Percentiles rank a stretch among this genome's conserved stretches.
Evolutionary conservation across 2,888 invertebrate species (phyloP).

Genomic region (Caenorhabditis doughertyi): DNA sequence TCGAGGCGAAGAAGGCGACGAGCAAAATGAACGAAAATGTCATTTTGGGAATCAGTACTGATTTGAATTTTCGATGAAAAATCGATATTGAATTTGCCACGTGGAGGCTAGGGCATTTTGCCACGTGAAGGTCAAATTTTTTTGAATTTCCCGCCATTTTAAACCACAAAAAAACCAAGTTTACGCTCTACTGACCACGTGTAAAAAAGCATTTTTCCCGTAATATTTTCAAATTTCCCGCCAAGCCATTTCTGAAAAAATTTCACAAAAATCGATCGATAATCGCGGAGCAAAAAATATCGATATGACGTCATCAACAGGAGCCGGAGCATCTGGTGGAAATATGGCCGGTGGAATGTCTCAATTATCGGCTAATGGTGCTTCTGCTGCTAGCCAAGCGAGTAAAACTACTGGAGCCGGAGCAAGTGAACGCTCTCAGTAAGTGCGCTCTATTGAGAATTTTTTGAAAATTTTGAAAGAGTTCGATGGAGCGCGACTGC

Average conservation of each 20-base stretch:
- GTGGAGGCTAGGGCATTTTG: neutral
- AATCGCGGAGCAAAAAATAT: neutral
- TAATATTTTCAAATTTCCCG: neutral
- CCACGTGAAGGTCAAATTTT: neutral
- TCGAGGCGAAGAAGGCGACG: slow-evolving; percentile 15
- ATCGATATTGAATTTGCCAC: slow-evolving; percentile 5
- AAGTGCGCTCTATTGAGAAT: neutral
- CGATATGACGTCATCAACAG: neutral
- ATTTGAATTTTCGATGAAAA: neutral
- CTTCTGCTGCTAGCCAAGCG: no score
- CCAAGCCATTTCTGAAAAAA: neutral
- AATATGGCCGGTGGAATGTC: neutral
- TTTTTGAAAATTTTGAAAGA: no score
- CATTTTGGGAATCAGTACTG: neutral
- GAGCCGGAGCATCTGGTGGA: neutral
- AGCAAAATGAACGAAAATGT: slow-evolving; percentile 46
- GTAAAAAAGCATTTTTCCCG: neutral
- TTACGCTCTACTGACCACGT: no score
- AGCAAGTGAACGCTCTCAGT: neutral
- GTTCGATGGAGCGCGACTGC: no score
- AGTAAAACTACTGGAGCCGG: slow-evolving; percentile 3
- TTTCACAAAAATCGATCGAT: slow-evolving; percentile 13
- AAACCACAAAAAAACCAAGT: no score
- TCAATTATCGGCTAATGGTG: neutral
- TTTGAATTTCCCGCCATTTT: no score